Percentiles rank a stretch among this genome's conserved stretches.
Evolutionary conservation across 2,888 invertebrate species (phyloP).

Genomic region (Xestobium rufovillosum): DNA sequence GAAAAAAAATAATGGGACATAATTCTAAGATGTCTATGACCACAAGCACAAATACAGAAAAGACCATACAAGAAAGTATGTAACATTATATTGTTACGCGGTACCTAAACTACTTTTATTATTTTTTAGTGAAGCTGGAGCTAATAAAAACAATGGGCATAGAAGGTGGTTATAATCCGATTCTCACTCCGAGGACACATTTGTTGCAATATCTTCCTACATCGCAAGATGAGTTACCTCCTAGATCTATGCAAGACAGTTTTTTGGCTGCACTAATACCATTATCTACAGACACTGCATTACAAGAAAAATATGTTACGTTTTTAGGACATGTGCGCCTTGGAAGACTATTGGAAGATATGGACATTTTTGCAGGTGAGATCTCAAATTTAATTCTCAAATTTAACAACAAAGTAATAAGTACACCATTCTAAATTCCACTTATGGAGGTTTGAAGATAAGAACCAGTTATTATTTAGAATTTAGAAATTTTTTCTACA

Average conservation of each 20-base stretch:
- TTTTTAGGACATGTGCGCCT: slow-evolving; percentile 55
- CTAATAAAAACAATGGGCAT: slow-evolving; percentile 43
- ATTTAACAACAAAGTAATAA: no score
- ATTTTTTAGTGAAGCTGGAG: slow-evolving; percentile 36
- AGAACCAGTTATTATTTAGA: no score
- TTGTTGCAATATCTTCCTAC: slow-evolving; percentile 50
- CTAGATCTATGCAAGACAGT: slow-evolving; percentile 58
- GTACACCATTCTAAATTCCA: no score
- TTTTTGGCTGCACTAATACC: slow-evolving; percentile 60
- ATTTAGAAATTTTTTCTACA: no score
- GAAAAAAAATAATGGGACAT: no score
- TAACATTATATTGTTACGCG: no score
- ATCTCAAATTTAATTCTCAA: no score
- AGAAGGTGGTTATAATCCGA: slow-evolving; percentile 43
- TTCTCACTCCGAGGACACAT: slow-evolving; percentile 41
- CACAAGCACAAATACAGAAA: no score
- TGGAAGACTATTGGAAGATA: slow-evolving; percentile 67
- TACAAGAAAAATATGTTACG: slow-evolving; percentile 60
- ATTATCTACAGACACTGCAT: slow-evolving; percentile 47
- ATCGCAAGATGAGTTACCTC: slow-evolving; percentile 51
- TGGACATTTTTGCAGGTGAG: slow-evolving; percentile 69
- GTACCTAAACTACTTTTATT: no score
- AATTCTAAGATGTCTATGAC: no score
- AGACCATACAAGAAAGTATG: no score
- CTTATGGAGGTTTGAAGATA: no score